Evolutionary conservation across 2,888 invertebrate genomes (phyloP).

Genomic region (Eremobia ochroleuca): DNA sequence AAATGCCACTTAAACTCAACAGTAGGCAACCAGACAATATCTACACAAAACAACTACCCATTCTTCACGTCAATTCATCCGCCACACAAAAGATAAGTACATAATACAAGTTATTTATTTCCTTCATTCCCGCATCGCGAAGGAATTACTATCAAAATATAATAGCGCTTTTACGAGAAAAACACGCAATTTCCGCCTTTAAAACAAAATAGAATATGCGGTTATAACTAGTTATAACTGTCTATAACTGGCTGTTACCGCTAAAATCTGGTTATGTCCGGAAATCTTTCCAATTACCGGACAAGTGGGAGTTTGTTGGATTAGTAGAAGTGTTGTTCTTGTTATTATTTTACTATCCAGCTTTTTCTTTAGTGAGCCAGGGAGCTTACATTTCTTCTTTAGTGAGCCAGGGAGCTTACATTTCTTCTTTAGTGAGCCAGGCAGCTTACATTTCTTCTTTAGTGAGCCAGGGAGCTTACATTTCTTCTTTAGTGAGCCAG

Average conservation of each 20-base stretch:
- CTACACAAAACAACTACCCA: conserved; percentile 28
- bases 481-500: too few relatives aligned
- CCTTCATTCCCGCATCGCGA: conserved; percentile 12
- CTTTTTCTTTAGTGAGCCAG: neutral
- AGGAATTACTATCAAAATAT: conserved; percentile 42
- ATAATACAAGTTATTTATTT: conserved; percentile 29
- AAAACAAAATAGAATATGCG: conserved; percentile 56
- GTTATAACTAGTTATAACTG: conserved; percentile 58
- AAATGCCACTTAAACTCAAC: conserved; percentile 27
- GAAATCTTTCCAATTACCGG: conserved; percentile 75
- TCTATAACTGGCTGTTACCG: conserved; percentile 66
- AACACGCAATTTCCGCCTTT: conserved; percentile 35
- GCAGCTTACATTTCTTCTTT: too few relatives aligned
- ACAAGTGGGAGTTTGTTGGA: conserved; percentile 70
- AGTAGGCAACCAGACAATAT: conserved; percentile 36
- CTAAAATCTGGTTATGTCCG: conserved; percentile 70
- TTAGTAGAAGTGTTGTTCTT: conserved; percentile 49
- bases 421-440: too few relatives aligned
- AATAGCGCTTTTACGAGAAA: conserved; percentile 37
- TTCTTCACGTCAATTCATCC: conserved; percentile 29
- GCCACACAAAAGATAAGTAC: conserved; percentile 40
- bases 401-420: too few relatives aligned
- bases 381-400: too few relatives aligned
- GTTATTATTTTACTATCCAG: neutral
- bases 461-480: too few relatives aligned